Evolutionary conservation across 2,888 invertebrate species (phyloP).

Genomic region (Ceriagrion tenellum): DNA sequence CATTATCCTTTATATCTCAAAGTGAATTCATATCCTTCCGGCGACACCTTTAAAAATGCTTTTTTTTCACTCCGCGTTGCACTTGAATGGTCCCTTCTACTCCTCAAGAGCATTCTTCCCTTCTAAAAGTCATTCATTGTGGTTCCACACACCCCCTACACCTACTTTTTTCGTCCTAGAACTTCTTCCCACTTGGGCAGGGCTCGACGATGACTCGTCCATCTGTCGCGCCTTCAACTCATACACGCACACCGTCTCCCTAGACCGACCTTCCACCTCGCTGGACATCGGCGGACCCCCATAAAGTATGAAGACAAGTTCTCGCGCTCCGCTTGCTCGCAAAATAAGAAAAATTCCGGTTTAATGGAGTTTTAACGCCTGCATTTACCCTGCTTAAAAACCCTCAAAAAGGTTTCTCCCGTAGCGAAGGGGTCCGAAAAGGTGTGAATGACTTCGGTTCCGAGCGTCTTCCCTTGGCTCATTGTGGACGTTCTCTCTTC

Average conservation of each 20-base stretch:
- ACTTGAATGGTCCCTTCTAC: not conserved
- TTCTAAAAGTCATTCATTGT: conserved; percentile 26
- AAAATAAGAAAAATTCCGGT: conserved; percentile 55
- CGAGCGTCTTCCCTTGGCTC: not conserved
- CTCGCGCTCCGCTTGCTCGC: conserved; percentile 30
- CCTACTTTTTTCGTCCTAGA: not conserved
- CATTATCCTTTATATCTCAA: not conserved
- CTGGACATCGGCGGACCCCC: not conserved
- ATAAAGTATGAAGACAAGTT: not conserved
- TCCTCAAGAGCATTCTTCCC: not conserved
- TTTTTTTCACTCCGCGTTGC: not conserved
- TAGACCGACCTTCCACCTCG: not conserved
- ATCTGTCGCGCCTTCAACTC: not conserved
- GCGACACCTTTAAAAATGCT: not conserved
- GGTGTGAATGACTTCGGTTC: conserved; percentile 12
- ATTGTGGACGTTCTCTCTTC: not conserved
- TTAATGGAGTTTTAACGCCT: conserved; percentile 62
- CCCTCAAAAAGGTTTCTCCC: not conserved
- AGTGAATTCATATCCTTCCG: not conserved
- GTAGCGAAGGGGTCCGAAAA: not conserved
- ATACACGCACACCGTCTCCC: not conserved
- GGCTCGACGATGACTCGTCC: not conserved
- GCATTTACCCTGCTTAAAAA: conserved; percentile 25
- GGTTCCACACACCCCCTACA: not conserved
- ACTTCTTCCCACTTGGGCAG: not conserved